phyloP scores from a whole-genome alignment of 1,140 invertebrate genomes.

The Zaprionus capensis region DNA sequence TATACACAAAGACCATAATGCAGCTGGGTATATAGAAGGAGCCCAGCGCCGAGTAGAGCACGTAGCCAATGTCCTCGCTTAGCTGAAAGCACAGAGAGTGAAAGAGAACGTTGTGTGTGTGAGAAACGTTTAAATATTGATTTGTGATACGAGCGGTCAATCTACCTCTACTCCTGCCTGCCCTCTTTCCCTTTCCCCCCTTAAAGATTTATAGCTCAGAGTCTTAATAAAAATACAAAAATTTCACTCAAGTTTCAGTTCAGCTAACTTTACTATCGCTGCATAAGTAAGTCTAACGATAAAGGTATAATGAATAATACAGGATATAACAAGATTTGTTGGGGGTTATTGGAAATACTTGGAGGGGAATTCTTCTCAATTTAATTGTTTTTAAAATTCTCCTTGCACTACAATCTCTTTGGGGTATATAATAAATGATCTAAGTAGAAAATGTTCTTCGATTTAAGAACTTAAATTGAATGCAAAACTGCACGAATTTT shows the following conservation, averaged over 20 bases:
- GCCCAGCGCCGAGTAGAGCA: slow-evolving; percentile 98
- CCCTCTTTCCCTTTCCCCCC: no score
- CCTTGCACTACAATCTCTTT: background rate
- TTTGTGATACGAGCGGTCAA: slow-evolving; percentile 20
- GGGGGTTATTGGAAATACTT: background rate
- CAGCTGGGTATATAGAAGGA: slow-evolving; percentile 99
- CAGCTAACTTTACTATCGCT: background rate
- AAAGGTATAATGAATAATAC: background rate
- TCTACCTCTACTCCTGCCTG: background rate
- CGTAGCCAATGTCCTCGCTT: slow-evolving; percentile 97
- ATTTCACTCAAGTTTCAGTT: background rate
- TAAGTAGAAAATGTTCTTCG: background rate
- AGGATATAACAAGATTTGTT: background rate
- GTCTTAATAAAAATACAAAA: slow-evolving; percentile 3
- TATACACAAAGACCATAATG: slow-evolving; percentile 99
- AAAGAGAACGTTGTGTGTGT: background rate
- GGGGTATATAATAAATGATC: background rate
- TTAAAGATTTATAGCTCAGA: slow-evolving; percentile 14
- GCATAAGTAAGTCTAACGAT: background rate
- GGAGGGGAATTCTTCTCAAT: background rate
- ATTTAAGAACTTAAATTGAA: slow-evolving; percentile 22
- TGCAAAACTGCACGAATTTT: slow-evolving; percentile 24
- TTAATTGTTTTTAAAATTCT: background rate
- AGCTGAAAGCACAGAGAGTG: slow-evolving; percentile 88
- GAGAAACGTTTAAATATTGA: slow-evolving; percentile 34